phyloP scores from a whole-genome alignment of 2,797 vertebrate genomes.

The Oreochromis mossambicus region DNA sequence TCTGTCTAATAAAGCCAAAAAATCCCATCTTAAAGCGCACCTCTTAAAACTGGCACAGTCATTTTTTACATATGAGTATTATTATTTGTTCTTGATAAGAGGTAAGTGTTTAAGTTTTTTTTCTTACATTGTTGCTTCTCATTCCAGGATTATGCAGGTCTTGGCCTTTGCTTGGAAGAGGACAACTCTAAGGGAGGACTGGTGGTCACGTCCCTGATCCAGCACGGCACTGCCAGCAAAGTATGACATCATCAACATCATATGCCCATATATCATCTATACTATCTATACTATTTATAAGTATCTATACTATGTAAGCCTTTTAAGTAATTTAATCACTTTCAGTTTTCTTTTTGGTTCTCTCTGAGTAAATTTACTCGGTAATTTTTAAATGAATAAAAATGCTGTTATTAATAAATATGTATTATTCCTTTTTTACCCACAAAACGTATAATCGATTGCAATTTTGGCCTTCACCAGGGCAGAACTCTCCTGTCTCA shows the following conservation, averaged over 20 bases:
- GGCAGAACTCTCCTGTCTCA: neutral
- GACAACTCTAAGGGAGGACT: conserved; percentile 15
- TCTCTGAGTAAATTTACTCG: neutral
- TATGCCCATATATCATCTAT: neutral
- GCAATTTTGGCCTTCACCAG: neutral
- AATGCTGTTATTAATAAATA: neutral
- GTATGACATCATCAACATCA: conserved; percentile 27
- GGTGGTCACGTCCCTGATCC: conserved; percentile 48
- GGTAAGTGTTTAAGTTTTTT: neutral
- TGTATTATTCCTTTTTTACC: neutral
- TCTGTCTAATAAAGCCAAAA: neutral
- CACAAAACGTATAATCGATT: neutral
- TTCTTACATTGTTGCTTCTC: neutral
- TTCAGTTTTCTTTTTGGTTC: neutral
- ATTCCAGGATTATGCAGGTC: conserved; percentile 47
- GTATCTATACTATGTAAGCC: neutral
- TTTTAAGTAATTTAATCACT: neutral
- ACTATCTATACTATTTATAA: neutral
- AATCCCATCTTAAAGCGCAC: neutral
- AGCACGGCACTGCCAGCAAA: conserved; percentile 54
- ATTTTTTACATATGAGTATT: neutral
- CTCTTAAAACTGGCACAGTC: neutral
- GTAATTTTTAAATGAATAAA: neutral
- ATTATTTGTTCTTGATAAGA: neutral
- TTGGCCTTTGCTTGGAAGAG: conserved; percentile 44